These are phyloP conservation scores for Agrochola lychnidis DNA, from an alignment of 2,888 invertebrate genomes.

Conservation along the genomic window DNA sequence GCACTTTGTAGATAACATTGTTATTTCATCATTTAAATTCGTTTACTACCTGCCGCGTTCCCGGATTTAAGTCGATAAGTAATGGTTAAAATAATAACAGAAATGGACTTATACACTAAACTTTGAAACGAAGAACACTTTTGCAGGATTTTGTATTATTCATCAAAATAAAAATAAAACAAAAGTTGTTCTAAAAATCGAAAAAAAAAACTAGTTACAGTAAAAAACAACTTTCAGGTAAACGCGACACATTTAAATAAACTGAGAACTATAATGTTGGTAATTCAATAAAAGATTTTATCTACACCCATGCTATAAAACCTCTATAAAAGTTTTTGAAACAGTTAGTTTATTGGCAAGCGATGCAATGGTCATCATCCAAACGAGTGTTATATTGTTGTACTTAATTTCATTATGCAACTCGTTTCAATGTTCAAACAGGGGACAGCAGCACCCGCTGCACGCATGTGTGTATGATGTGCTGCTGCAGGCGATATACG, in stretches of 20 bases:
- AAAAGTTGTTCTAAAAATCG: too few species aligned
- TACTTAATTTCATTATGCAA: too few species aligned
- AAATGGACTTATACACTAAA: neutral
- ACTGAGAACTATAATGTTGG: neutral
- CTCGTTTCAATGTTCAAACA: too few species aligned
- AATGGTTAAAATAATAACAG: neutral
- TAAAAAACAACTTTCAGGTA: neutral
- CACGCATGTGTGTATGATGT: too few species aligned
- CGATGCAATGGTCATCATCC: too few species aligned
- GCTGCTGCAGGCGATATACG: too few species aligned
- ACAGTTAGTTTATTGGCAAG: too few species aligned
- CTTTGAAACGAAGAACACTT: neutral
- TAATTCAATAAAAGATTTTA: neutral
- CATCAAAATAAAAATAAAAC: neutral
- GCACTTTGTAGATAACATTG: neutral
- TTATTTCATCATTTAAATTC: neutral
- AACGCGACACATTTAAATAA: neutral
- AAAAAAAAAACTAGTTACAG: too few species aligned
- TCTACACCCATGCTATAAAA: too few species aligned
- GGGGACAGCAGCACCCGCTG: too few species aligned
- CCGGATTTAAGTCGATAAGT: slow-evolving; percentile 5
- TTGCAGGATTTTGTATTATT: neutral
- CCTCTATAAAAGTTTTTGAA: too few species aligned
- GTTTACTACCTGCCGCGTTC: neutral
- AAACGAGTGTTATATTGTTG: too few species aligned